These are phyloP conservation scores for Heterodera filipjevi DNA, from an alignment of 2,888 invertebrate species.

Conservation along the genomic window DNA sequence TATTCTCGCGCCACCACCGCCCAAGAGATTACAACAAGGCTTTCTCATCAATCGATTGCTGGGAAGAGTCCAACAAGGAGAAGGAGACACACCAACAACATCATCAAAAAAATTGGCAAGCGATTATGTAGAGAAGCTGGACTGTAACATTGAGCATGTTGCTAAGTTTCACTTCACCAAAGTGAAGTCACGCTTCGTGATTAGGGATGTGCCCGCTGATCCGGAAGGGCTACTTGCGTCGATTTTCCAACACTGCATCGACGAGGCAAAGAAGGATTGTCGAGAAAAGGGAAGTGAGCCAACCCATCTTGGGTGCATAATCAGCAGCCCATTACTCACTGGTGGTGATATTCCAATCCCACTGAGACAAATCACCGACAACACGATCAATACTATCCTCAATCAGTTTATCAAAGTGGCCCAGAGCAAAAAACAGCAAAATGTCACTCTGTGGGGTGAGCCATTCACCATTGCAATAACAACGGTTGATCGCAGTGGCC, in stretches of 20 bases:
- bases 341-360: background rate
- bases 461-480: background rate
- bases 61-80: too few relatives aligned
- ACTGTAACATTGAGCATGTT: background rate
- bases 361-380: background rate
- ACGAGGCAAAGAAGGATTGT: background rate
- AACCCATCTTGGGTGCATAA: background rate
- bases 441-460: conserved; percentile 1
- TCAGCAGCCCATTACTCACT: background rate
- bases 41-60: too few relatives aligned
- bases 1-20: too few relatives aligned
- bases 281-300: background rate
- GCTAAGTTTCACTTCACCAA: background rate
- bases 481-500: background rate
- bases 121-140: background rate
- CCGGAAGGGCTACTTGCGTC: background rate
- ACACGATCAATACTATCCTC: background rate
- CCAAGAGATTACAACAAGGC: too few relatives aligned
- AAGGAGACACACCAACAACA: background rate
- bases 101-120: background rate
- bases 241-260: conserved; percentile 2
- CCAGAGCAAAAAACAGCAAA: background rate
- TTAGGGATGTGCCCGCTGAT: background rate
- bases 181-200: background rate
- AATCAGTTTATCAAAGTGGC: background rate